Base-by-base conservation (phyloP, 2,888 invertebrate species). In the Pristionchus exspectatus region DNA sequence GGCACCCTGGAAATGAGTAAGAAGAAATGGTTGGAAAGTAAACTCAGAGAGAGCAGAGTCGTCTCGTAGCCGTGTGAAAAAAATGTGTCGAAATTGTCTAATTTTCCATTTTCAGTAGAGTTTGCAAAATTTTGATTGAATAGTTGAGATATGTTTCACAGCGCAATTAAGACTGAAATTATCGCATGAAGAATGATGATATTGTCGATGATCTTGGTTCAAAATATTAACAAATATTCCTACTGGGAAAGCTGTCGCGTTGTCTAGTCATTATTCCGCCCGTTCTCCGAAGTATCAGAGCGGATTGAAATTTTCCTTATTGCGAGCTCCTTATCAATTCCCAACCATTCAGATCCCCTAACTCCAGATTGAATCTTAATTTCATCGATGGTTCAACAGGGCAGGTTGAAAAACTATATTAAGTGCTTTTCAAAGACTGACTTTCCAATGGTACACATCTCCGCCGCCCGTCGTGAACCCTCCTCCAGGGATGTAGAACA, bases 381-480 rank as follows among this genome's bases (percentile, higher is more conserved):
- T n/a, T n/a, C n/a, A n/a, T n/a, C n/a, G n/a, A n/a, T n/a, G n/a
- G n/a, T n/a, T n/a, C n/a, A n/a, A n/a, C n/a, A n/a, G n/a, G n/a
- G n/a, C n/a, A n/a, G n/a, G n/a, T n/a, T n/a, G n/a, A n/a, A n/a
- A n/a, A n/a, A n/a, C n/a, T n/a, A 54, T 54, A 7, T 54, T 54
- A 54, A 14, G 54, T 69, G 7, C 7, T 4, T 69, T 27, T 69
- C n/a, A 24, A 69, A 27, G 16, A 27, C 10, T 27, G 30, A 69
- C 2, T 27, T 77, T 77, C 77, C 77, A 44, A 10, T 77, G 77
- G n/a, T 77, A 77, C 24, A 44, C 77, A n/a, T 77, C 44, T 24
- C 77, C 77, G 1, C 77, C 77, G 2, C 77, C 77, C 21, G 77
- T 77, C 7, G 50, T 44, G 77, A 77, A 44, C 0, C 10, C 44